A percentile compares a stretch with the other conserved stretches of the same genome.
These are phyloP conservation scores for Dromococcyx pavoninus DNA, from an alignment of 2,797 vertebrate genomes.

Conservation along the genomic window DNA sequence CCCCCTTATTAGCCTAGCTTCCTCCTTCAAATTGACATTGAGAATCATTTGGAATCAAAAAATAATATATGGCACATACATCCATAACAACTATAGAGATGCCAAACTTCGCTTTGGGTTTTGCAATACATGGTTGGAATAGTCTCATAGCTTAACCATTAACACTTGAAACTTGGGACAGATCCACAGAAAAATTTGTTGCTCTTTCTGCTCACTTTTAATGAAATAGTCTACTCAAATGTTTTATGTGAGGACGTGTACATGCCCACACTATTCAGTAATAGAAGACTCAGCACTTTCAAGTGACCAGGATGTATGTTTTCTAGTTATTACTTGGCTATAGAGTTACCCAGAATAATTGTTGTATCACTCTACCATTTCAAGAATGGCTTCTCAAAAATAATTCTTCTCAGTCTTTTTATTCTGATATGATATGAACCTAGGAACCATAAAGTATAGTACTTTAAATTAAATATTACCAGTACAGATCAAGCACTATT, in stretches of 20 bases:
- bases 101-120: background rate
- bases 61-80: accelerated
- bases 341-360: background rate
- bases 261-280: background rate
- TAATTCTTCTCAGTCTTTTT: background rate
- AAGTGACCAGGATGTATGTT: background rate
- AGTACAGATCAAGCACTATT: background rate
- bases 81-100: background rate
- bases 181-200: background rate
- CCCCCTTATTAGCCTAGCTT: background rate
- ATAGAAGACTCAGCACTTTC: background rate
- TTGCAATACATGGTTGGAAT: background rate
- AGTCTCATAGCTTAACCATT: background rate
- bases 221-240: background rate
- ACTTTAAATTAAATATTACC: background rate
- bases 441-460: accelerated
- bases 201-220: background rate
- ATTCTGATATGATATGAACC: background rate
- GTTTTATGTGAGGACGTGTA: background rate
- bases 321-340: background rate
- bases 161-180: background rate
- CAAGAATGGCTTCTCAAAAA: background rate
- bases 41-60: background rate
- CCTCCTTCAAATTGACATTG: background rate
- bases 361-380: background rate